Percentiles rank a stretch among this genome's conserved stretches.
Conservation (phyloP, 2,888 invertebrate species). For the Ormyrus pomaceus region DNA sequence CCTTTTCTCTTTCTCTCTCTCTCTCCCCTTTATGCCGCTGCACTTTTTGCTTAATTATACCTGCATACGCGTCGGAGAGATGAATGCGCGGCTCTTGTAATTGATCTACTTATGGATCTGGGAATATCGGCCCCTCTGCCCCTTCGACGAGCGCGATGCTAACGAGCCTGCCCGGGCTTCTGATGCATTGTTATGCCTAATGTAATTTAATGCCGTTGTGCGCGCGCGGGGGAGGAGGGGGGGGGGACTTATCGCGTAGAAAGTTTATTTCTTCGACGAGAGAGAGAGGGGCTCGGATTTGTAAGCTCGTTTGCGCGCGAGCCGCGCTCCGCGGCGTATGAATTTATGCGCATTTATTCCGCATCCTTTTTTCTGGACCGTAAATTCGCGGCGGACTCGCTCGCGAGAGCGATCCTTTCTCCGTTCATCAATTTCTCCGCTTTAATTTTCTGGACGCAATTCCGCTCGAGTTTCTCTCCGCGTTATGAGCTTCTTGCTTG, state of each 20-base stretch:
- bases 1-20: conserved; percentile 17
- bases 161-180: neutral
- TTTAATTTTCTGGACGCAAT: neutral
- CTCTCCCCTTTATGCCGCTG: neutral
- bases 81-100: neutral
- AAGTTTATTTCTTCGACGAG: too few relatives aligned
- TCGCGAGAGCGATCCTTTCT: neutral
- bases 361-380: neutral
- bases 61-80: neutral
- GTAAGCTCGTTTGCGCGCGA: too few relatives aligned
- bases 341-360: too few relatives aligned
- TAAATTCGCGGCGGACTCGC: conserved; percentile 20
- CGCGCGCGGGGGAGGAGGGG: too few relatives aligned
- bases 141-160: neutral
- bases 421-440: conserved; percentile 4
- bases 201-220: neutral
- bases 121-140: neutral
- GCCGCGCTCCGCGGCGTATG: too few relatives aligned
- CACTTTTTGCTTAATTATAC: too few relatives aligned
- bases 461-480: neutral
- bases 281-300: too few relatives aligned
- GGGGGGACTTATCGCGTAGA: too few relatives aligned
- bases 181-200: neutral
- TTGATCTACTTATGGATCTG: neutral
- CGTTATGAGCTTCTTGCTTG: neutral